These are phyloP conservation scores for Eulemur coronatus DNA, from an alignment of 2,797 vertebrate genomes.

Conservation along the genomic window DNA sequence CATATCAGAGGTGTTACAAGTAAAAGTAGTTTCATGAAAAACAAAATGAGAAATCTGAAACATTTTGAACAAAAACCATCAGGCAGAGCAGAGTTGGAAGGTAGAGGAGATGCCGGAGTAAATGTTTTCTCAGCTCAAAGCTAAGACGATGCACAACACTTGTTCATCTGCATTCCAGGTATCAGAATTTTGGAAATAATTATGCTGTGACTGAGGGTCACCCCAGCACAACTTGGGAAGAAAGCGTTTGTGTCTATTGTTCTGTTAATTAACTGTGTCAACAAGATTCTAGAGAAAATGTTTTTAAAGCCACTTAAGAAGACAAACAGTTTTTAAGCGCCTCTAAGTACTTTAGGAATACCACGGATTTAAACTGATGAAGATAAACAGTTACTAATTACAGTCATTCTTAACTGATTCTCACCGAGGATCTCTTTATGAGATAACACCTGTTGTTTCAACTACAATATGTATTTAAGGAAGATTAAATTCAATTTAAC, in stretches of 20 bases:
- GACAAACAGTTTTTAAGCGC: conserved; percentile 58
- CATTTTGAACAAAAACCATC: not conserved
- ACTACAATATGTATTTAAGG: not conserved
- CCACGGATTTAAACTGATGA: conserved; percentile 48
- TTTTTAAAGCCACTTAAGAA: conserved; percentile 61
- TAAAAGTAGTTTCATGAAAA: not conserved
- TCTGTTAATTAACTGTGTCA: conserved; percentile 67
- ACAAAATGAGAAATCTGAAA: not conserved
- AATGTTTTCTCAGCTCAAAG: not conserved
- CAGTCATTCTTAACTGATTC: conserved; percentile 38
- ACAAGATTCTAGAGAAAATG: conserved; percentile 19
- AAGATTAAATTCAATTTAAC: conserved; percentile 47
- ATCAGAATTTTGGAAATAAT: not conserved
- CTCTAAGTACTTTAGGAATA: conserved; percentile 52
- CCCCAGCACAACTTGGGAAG: not conserved
- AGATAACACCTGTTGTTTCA: conserved; percentile 41
- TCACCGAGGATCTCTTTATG: conserved; percentile 35
- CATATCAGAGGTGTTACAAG: not conserved
- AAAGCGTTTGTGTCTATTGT: conserved; percentile 7
- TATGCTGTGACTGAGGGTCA: not conserved
- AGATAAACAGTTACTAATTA: conserved; percentile 65
- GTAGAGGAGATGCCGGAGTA: rapidly evolving
- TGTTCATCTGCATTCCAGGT: not conserved
- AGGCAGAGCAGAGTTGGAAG: not conserved
- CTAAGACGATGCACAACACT: rapidly evolving